These are phyloP conservation scores for Tinea pellionella DNA, from an alignment of 2,888 invertebrate genomes.

Conservation along the genomic window DNA sequence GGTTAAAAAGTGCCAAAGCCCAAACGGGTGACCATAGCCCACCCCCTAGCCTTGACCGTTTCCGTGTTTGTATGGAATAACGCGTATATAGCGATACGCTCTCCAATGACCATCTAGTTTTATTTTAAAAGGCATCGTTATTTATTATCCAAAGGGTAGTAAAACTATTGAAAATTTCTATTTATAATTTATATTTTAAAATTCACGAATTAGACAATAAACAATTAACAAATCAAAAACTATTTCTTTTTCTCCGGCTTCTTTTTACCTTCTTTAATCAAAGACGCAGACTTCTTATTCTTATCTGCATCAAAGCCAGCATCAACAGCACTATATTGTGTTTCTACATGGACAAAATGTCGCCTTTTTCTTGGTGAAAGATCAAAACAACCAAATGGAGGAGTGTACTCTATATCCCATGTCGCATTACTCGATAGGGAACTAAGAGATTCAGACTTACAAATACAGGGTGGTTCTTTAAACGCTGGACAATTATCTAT, in stretches of 20 bases:
- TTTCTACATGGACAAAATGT: conserved; percentile 67
- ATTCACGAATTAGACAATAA: neutral
- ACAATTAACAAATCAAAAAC: neutral
- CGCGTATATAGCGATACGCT: too few species aligned
- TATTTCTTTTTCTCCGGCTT: neutral
- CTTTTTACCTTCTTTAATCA: conserved; percentile 16
- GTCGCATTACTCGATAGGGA: conserved; percentile 71
- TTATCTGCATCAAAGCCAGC: conserved; percentile 42
- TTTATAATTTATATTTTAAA: too few species aligned
- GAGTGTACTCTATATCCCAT: conserved; percentile 78
- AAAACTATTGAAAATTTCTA: too few species aligned
- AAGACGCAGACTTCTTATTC: conserved; percentile 33
- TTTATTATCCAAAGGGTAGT: too few species aligned
- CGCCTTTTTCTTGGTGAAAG: conserved; percentile 61
- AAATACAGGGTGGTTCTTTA: conserved; percentile 53
- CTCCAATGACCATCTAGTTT: too few species aligned
- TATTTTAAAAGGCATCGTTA: too few species aligned
- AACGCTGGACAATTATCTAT: conserved; percentile 57
- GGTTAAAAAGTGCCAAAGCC: too few species aligned
- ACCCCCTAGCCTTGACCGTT: too few species aligned
- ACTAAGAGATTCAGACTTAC: conserved; percentile 48
- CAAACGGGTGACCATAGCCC: too few species aligned
- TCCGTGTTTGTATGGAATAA: too few species aligned
- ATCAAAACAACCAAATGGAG: conserved; percentile 76
- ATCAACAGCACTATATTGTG: conserved; percentile 72